Conservation (phyloP, 2,888 invertebrate species). For the Phytoseiulus persimilis region DNA sequence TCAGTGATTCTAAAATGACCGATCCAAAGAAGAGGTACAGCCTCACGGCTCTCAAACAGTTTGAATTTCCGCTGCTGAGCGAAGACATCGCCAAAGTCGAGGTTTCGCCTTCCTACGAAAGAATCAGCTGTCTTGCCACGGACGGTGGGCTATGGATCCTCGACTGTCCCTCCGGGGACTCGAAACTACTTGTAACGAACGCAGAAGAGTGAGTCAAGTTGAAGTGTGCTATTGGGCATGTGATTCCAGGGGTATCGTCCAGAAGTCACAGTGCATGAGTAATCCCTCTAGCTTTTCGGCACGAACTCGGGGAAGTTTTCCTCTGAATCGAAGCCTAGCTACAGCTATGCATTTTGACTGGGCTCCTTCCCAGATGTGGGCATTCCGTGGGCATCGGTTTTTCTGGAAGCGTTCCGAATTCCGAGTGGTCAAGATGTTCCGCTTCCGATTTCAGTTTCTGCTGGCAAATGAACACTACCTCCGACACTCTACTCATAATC, state of each 20-base stretch:
- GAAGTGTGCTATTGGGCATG: background rate
- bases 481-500: conserved; percentile 9
- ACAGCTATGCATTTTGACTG: too few species aligned
- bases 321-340: too few species aligned
- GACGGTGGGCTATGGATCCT: conserved; percentile 29
- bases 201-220: background rate
- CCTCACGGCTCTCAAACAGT: conserved; percentile 25
- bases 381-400: too few species aligned
- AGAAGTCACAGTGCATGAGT: too few species aligned
- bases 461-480: conserved; percentile 11
- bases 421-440: too few species aligned
- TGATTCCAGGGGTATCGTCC: background rate
- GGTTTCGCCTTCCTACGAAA: conserved; percentile 14
- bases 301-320: too few species aligned
- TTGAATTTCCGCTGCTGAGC: conserved; percentile 20
- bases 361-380: too few species aligned
- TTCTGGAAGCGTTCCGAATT: too few species aligned
- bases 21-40: conserved; percentile 13
- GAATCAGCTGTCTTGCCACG: conserved; percentile 26
- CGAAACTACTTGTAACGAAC: conserved; percentile 13
- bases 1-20: background rate
- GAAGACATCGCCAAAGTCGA: conserved; percentile 36
- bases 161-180: conserved; percentile 25
- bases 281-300: too few species aligned
- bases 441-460: background rate